Conservation (phyloP, 2,113 vertebrate genomes). For the Tichodroma muraria region DNA sequence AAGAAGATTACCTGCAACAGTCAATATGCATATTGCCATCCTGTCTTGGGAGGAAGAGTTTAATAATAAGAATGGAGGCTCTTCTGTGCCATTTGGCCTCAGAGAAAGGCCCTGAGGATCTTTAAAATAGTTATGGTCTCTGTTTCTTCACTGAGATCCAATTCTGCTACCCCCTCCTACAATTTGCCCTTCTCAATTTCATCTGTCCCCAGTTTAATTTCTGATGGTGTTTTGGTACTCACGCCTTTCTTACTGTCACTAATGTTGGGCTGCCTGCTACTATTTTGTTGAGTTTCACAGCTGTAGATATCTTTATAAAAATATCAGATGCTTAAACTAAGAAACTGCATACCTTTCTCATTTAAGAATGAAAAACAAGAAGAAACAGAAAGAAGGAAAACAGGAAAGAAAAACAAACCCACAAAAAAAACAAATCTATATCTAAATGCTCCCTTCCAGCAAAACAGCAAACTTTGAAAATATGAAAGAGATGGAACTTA, state of each 20-base stretch:
- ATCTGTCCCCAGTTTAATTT: background rate
- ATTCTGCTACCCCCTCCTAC: background rate
- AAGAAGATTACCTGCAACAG: background rate
- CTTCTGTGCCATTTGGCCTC: background rate
- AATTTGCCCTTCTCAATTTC: background rate
- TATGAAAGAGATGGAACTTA: background rate
- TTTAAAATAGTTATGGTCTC: background rate
- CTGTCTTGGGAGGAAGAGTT: background rate
- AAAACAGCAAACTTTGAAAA: background rate
- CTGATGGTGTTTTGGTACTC: background rate
- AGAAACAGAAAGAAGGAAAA: background rate
- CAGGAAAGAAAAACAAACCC: background rate
- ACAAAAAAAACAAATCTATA: background rate
- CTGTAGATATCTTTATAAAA: background rate
- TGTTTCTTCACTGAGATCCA: background rate
- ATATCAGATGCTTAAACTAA: background rate
- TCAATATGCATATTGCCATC: background rate
- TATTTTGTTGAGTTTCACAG: background rate
- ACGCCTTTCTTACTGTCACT: background rate
- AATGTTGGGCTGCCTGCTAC: background rate
- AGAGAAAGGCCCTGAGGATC: background rate
- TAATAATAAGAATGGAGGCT: background rate
- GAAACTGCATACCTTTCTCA: background rate
- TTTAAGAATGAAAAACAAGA: background rate
- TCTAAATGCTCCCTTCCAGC: background rate